Evolutionary conservation across 2,888 invertebrate species (phyloP), one percentile per base, ranked within the genome.

Genomic region (Scaptomyza reducta): DNA sequence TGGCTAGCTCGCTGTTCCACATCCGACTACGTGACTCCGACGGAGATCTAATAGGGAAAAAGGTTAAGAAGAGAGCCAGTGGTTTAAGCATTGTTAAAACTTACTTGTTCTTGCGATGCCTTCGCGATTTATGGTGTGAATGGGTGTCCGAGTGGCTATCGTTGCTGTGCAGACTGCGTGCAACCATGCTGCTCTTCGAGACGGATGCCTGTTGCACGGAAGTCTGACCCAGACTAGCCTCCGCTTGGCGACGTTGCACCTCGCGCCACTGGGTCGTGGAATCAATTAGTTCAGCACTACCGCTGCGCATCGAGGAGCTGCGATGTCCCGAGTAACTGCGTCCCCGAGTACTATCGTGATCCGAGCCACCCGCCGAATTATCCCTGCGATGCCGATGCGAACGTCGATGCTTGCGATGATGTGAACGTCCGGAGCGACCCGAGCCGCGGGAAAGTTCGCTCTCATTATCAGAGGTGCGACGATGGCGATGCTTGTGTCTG

Each of bases 241-340:
- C 93, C 42, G 95, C 95, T 89, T 95, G 95, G 83, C 95, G 95
- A 84, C 95, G 94, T 90, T 97, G 95, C 45, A 96, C 96, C 92
- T 97, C 97, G 79, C 95, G 95, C 97, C 97, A 97, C 91, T 97
- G 97, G 55, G 95, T 94, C 81, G 96, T 96, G 7, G 97, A 97
- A 90, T 97, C 97, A 47, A 97, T 95, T 84, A 97, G 93, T 91
- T 97, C 97, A 60, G 94, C 93, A 41, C 85, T 89, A 35, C 89
- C 89, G 66, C 91, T 91, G 66, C 91, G 90, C 86, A 90, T 89
- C 29, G 92, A 92, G 31, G 91, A 91, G 75, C 90, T 87, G 61
- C 92, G 89, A 79, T 92, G 92, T 25, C 92, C 92, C 31, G 92
- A 92, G 76, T 91, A 92, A 63, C 91, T 92, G 61, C 92, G 91